phyloP scores from a whole-genome alignment of 2,797 vertebrate genomes.

The Phoeniculus purpureus region DNA sequence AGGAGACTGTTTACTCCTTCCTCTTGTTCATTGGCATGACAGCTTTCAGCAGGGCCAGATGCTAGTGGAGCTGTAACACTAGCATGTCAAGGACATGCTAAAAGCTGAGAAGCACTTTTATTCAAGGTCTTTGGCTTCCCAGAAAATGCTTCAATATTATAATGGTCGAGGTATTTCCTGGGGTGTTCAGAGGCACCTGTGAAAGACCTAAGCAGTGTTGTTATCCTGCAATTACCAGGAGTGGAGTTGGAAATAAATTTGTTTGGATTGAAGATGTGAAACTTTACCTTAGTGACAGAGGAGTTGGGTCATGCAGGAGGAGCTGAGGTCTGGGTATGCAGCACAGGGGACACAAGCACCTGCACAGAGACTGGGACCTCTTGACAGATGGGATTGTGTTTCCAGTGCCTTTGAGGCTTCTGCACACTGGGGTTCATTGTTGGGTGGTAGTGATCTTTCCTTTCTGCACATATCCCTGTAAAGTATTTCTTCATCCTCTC shows the following conservation, averaged over 20 bases:
- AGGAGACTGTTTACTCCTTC: neutral
- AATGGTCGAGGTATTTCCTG: neutral
- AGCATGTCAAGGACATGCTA: neutral
- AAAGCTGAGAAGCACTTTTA: neutral
- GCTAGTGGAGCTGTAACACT: neutral
- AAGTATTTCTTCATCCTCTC: neutral
- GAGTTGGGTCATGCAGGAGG: neutral
- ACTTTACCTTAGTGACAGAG: neutral
- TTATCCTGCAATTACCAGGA: neutral
- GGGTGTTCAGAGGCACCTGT: neutral
- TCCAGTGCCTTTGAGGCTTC: neutral
- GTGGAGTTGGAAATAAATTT: neutral
- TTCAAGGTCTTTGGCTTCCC: neutral
- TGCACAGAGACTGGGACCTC: neutral
- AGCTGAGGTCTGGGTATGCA: neutral
- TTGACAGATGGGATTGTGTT: neutral
- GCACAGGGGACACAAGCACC: rapidly evolving
- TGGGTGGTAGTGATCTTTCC: neutral
- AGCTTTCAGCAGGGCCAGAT: neutral
- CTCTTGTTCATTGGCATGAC: neutral
- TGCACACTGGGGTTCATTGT: neutral
- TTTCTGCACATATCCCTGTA: rapidly evolving
- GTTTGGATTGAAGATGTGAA: neutral
- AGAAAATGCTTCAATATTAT: neutral
- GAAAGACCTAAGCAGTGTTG: neutral